Conservation (phyloP, 1,140 invertebrate genomes). For the Sipha flava region DNA sequence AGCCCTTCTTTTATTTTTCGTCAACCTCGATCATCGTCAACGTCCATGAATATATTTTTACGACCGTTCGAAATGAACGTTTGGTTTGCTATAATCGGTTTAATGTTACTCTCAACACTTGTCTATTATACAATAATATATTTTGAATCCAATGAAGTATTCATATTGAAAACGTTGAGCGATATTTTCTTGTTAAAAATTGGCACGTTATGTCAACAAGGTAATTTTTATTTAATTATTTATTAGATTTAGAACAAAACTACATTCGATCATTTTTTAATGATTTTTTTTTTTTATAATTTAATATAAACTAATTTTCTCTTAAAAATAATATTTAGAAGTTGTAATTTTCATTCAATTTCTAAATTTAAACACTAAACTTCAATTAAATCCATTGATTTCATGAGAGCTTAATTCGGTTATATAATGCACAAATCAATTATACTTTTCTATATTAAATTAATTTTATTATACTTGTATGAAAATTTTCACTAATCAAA, state of each 20-base stretch:
- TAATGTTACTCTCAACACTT: neutral
- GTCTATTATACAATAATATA: neutral
- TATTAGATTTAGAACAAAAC: neutral
- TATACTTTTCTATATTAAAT: no score
- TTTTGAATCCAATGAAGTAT: neutral
- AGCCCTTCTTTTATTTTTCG: conserved; percentile 11
- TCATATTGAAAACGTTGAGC: neutral
- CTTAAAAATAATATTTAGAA: no score
- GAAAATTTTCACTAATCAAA: no score
- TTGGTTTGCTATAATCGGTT: neutral
- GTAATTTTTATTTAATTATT: neutral
- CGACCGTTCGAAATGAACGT: neutral
- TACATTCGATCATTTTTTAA: neutral
- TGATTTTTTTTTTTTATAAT: neutral
- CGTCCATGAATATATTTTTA: neutral
- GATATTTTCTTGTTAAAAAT: conserved; percentile 5
- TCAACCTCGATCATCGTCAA: neutral
- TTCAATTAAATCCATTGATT: no score
- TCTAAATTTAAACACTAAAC: no score
- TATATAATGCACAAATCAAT: no score
- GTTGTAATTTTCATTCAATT: no score
- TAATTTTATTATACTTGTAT: no score
- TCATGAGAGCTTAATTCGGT: no score
- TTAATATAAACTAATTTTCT: no score
- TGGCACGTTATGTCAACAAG: conserved; percentile 13